phyloP scores from a whole-genome alignment of 2,113 vertebrate genomes.

The Theristicus caerulescens region DNA sequence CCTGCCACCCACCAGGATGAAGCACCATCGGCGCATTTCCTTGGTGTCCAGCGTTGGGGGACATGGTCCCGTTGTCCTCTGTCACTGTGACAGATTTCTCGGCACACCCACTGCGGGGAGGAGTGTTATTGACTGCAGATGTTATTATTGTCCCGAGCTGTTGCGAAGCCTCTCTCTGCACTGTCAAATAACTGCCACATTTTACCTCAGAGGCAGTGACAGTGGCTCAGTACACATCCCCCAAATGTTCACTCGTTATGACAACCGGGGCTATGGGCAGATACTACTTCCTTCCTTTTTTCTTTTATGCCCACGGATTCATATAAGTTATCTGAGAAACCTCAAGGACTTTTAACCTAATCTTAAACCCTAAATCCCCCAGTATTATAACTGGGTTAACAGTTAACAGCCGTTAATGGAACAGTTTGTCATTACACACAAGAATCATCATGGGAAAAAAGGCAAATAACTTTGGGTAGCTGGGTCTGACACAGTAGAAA shows the following conservation, averaged over 20 bases:
- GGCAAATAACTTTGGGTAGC: neutral
- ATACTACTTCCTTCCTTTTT: neutral
- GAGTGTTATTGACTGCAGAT: neutral
- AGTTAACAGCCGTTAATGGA: neutral
- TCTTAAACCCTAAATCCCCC: neutral
- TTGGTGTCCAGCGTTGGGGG: accelerated
- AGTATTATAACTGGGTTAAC: neutral
- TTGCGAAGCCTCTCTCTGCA: neutral
- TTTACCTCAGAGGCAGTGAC: neutral
- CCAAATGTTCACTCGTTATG: neutral
- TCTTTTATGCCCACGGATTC: neutral
- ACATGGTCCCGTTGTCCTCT: accelerated
- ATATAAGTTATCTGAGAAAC: neutral
- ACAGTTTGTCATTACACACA: neutral
- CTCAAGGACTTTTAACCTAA: neutral
- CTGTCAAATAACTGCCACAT: neutral
- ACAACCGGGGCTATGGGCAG: neutral
- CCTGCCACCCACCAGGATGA: neutral
- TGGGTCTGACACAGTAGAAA: neutral
- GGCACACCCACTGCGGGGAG: neutral
- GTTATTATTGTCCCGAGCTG: neutral
- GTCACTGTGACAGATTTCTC: neutral
- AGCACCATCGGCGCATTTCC: accelerated
- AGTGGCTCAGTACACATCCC: neutral
- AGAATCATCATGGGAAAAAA: neutral